A percentile compares a stretch with the other conserved stretches of the same genome.
Evolutionary conservation across 2,113 vertebrate species (phyloP).

Genomic region (Pandion haliaetus): DNA sequence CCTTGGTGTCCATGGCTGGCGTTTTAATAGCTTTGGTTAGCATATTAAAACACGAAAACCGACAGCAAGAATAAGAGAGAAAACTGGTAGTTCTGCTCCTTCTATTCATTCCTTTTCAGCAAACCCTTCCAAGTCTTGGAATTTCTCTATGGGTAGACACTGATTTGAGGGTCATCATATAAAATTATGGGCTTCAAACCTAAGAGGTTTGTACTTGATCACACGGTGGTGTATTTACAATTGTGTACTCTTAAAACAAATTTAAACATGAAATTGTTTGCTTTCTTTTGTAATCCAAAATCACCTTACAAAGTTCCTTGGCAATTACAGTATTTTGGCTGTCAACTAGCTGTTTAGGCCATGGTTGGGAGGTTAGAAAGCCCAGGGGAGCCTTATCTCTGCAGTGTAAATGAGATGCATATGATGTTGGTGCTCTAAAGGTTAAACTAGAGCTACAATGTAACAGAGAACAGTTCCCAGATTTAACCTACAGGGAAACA

Average conservation of each 20-base stretch:
- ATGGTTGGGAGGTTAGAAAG: background rate
- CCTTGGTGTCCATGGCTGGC: background rate
- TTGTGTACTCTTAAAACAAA: background rate
- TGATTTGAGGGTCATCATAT: background rate
- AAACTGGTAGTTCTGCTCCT: background rate
- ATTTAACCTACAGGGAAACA: constrained; percentile 42
- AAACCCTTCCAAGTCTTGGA: background rate
- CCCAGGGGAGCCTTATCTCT: background rate
- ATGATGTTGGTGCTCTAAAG: background rate
- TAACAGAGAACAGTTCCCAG: background rate
- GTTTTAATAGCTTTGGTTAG: background rate
- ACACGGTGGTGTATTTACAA: fast-evolving
- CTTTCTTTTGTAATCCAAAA: background rate
- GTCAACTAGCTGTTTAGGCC: background rate
- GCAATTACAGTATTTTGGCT: background rate
- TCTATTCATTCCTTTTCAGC: background rate
- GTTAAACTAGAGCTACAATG: constrained; percentile 33
- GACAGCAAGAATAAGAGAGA: background rate
- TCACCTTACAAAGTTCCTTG: background rate
- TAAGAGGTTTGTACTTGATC: background rate
- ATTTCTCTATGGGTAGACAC: background rate
- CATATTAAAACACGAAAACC: background rate
- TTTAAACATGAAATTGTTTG: background rate
- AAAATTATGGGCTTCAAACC: background rate
- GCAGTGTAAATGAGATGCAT: background rate